Conservation (phyloP, 2,888 invertebrate species). For the Zhengitettix transpicula region DNA sequence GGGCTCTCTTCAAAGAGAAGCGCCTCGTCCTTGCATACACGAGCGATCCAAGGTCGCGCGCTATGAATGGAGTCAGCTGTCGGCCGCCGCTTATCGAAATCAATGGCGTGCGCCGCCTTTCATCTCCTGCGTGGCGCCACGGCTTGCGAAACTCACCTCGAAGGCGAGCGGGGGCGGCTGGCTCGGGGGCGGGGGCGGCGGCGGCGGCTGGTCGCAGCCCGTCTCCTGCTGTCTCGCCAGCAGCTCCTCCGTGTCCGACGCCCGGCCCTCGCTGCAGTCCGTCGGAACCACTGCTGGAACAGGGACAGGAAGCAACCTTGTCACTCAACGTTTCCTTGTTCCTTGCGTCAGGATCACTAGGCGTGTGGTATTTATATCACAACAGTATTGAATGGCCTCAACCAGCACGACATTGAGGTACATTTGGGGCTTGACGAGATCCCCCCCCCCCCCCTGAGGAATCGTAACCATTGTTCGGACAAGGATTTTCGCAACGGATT, state of each 20-base stretch:
- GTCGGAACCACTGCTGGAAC: slow-evolving; percentile 36
- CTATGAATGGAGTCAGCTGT: not conserved
- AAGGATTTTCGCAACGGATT: too few relatives aligned
- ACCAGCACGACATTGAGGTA: too few relatives aligned
- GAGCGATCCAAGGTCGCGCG: slow-evolving; percentile 1
- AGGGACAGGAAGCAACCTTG: too few relatives aligned
- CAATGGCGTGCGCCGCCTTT: not conserved
- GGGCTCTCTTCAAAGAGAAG: not conserved
- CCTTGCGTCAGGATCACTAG: too few relatives aligned
- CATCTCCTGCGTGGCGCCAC: not conserved
- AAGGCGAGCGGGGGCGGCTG: slow-evolving; percentile 22
- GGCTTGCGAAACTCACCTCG: slow-evolving; percentile 22
- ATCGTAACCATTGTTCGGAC: too few relatives aligned
- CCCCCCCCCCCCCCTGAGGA: too few relatives aligned
- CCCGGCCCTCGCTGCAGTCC: slow-evolving; percentile 33
- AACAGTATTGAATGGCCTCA: too few relatives aligned
- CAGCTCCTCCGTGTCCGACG: slow-evolving; percentile 54
- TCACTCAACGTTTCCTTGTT: too few relatives aligned
- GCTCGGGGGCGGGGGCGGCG: not conserved
- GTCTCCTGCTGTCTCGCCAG: slow-evolving; percentile 28
- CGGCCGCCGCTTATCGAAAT: not conserved
- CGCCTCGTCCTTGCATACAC: slow-evolving; percentile 6
- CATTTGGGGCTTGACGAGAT: too few relatives aligned
- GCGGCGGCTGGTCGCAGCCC: not conserved
- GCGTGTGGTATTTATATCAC: too few relatives aligned